Percentiles rank a stretch among this genome's conserved stretches.
These are phyloP conservation scores for Anhinga rufa DNA, from an alignment of 2,113 vertebrate genomes.

Conservation along the genomic window DNA sequence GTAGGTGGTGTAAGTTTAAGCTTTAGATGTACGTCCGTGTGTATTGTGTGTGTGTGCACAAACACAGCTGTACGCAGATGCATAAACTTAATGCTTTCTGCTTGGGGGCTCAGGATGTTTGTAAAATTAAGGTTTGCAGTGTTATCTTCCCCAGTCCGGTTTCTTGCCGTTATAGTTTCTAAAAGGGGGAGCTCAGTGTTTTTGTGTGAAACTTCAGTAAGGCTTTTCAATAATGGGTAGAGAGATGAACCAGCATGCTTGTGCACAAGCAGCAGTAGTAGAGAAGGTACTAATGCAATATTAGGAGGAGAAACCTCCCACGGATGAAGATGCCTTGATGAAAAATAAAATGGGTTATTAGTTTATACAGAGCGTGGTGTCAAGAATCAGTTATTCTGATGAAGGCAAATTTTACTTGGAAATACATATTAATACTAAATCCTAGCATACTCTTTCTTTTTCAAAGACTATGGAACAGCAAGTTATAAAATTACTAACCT, in stretches of 20 bases:
- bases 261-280: not conserved
- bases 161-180: not conserved
- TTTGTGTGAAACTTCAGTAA: not conserved
- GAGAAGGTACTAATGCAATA: not conserved
- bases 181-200: not conserved
- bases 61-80: not conserved
- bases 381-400: not conserved
- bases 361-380: not conserved
- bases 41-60: not conserved
- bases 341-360: not conserved
- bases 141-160: not conserved
- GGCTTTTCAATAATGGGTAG: not conserved
- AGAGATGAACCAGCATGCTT: not conserved
- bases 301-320: not conserved
- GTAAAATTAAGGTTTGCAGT: not conserved
- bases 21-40: not conserved
- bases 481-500: not conserved
- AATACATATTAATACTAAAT: not conserved
- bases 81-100: not conserved
- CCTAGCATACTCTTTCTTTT: not conserved
- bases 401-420: not conserved
- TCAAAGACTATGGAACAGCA: not conserved
- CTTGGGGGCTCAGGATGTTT: not conserved
- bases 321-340: not conserved
- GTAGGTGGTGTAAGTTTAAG: not conserved